Conservation (phyloP, 2,797 vertebrate species). For the Cynodonichthys magdalenae region DNA sequence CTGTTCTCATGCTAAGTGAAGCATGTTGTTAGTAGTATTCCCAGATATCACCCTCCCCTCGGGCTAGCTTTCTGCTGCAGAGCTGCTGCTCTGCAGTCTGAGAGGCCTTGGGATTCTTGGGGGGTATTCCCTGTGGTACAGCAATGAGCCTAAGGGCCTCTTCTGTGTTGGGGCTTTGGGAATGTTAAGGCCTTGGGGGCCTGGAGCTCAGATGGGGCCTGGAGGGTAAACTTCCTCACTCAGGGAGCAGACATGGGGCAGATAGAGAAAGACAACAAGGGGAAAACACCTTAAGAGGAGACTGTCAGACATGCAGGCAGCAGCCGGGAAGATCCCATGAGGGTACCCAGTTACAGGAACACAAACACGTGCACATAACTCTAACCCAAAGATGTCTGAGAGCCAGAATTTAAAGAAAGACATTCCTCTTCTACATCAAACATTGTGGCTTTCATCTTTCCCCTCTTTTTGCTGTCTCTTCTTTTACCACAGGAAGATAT, state of each 20-base stretch:
- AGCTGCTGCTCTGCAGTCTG: conserved; percentile 75
- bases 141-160: conserved; percentile 72
- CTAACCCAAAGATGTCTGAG: conserved; percentile 54
- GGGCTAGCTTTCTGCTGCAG: conserved; percentile 62
- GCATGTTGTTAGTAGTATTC: conserved; percentile 76
- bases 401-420: conserved; percentile 43
- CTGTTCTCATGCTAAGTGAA: conserved; percentile 60
- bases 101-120: conserved; percentile 76
- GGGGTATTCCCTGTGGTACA: conserved; percentile 74
- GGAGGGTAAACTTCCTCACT: conserved; percentile 74
- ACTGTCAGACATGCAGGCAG: conserved; percentile 68
- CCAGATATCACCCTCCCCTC: conserved; percentile 69
- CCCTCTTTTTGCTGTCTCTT: conserved; percentile 57
- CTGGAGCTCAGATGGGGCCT: conserved; percentile 82
- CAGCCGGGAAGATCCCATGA: conserved; percentile 71
- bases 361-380: conserved; percentile 51
- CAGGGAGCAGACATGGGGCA: conserved; percentile 73
- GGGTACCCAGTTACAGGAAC: conserved; percentile 49
- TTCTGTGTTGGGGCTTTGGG: conserved; percentile 75
- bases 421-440: conserved; percentile 36
- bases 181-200: conserved; percentile 76
- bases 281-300: conserved; percentile 81
- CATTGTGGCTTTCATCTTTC: conserved; percentile 58
- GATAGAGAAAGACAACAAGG: conserved; percentile 61
- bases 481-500: conserved; percentile 63